Evolutionary conservation across 2,888 invertebrate species (phyloP).

Genomic region (Thera obeliscata): DNA sequence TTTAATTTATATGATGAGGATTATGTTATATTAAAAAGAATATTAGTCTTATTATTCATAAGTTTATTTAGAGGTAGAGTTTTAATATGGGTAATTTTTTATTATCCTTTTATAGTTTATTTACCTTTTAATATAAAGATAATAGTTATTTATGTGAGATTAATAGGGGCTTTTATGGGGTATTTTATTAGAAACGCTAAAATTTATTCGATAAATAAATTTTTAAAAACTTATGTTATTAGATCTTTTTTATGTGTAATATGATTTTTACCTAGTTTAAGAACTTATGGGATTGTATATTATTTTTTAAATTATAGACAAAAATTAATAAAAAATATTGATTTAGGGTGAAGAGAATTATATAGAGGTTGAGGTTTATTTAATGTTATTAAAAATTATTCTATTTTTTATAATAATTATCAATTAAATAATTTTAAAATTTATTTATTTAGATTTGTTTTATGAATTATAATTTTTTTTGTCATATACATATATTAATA

Average conservation of each 20-base stretch:
- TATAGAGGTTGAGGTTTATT: constrained; percentile 74
- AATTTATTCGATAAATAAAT: constrained; percentile 71
- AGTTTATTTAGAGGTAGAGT: constrained; percentile 81
- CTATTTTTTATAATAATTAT: constrained; percentile 64
- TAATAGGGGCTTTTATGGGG: constrained; percentile 69
- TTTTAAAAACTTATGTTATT: constrained; percentile 63
- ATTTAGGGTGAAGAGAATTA: constrained; percentile 79
- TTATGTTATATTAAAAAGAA: constrained; percentile 76
- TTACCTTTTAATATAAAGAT: constrained; percentile 79
- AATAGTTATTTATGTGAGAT: constrained; percentile 79
- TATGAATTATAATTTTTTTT: constrained; percentile 61
- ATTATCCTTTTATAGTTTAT: constrained; percentile 80
- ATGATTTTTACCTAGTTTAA: constrained; percentile 82
- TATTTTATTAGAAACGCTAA: constrained; percentile 73
- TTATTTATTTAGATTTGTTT: constrained; percentile 77
- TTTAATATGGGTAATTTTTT: constrained; percentile 84
- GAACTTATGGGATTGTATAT: constrained; percentile 73
- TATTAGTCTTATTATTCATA: constrained; percentile 77
- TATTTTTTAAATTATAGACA: constrained; percentile 72
- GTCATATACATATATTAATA: constrained; percentile 41
- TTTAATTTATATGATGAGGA: constrained; percentile 80
- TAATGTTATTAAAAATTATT: constrained; percentile 66
- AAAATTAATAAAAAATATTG: constrained; percentile 70
- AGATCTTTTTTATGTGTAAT: constrained; percentile 69
- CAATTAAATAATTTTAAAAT: constrained; percentile 80